phyloP scores from a whole-genome alignment of 2,797 vertebrate genomes.

The Lemur catta region DNA sequence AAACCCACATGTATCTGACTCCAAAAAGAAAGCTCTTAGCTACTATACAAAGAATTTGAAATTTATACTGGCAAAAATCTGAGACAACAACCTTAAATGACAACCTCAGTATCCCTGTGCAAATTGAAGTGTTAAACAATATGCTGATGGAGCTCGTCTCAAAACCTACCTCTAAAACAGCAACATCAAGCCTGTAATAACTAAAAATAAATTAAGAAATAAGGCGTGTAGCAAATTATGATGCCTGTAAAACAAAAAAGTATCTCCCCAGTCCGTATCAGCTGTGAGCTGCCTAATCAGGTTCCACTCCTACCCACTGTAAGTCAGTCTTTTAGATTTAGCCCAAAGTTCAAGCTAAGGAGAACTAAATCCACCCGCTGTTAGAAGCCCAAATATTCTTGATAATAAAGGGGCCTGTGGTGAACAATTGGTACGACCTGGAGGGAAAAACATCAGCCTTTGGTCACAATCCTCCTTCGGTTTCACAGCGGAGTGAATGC shows the following conservation, averaged over 20 bases:
- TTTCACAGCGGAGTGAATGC: neutral
- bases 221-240: neutral
- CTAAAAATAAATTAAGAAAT: neutral
- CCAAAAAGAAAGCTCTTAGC: slow-evolving; percentile 32
- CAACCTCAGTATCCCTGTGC: neutral
- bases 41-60: slow-evolving; percentile 1
- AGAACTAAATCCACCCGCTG: neutral
- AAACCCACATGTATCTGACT: neutral
- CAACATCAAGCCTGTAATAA: neutral
- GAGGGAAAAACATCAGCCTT: neutral
- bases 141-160: neutral
- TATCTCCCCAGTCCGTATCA: accelerated
- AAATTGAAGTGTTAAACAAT: slow-evolving; percentile 10
- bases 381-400: neutral
- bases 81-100: neutral
- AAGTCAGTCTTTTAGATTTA: neutral
- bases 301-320: neutral
- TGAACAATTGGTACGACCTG: neutral
- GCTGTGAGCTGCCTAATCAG: neutral
- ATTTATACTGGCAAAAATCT: neutral
- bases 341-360: neutral
- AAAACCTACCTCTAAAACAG: slow-evolving; percentile 46
- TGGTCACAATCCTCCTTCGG: neutral
- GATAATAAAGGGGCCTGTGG: neutral
- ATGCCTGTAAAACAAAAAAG: neutral